These are phyloP conservation scores for Taenaris catops DNA, from an alignment of 2,888 invertebrate species.

Conservation along the genomic window DNA sequence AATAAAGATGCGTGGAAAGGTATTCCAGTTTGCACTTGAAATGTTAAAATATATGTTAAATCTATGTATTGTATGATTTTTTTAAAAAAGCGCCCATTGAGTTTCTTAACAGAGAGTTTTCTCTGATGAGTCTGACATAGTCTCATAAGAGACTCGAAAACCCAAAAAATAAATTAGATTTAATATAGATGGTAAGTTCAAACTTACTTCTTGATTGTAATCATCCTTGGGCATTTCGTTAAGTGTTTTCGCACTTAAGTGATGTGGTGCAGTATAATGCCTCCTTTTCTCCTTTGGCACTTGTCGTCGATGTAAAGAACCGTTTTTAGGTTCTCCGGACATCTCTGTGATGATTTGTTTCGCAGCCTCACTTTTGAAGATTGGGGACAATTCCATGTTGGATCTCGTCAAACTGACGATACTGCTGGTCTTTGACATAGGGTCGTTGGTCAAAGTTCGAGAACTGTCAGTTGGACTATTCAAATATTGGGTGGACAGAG, in stretches of 20 bases:
- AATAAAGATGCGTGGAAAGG: no score
- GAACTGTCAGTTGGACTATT: slow-evolving; percentile 70
- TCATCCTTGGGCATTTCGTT: slow-evolving; percentile 75
- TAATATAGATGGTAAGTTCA: no score
- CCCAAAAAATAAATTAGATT: no score
- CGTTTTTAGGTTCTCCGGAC: slow-evolving; percentile 79
- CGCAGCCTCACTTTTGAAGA: slow-evolving; percentile 93
- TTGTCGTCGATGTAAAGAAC: slow-evolving; percentile 82
- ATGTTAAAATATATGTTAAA: no score
- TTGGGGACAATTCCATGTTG: slow-evolving; percentile 84
- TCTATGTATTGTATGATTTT: no score
- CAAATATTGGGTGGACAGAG: slow-evolving; percentile 64
- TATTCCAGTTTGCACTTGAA: no score
- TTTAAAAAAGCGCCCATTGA: no score
- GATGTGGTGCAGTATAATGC: slow-evolving; percentile 93
- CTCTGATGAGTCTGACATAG: no score
- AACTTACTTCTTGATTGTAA: slow-evolving; percentile 69
- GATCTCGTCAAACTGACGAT: slow-evolving; percentile 64
- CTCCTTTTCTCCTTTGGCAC: slow-evolving; percentile 91
- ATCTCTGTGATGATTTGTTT: slow-evolving; percentile 92
- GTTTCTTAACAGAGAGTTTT: no score
- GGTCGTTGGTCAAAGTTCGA: slow-evolving; percentile 67
- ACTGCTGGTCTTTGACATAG: slow-evolving; percentile 68
- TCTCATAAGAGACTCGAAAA: no score
- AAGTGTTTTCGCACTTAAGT: slow-evolving; percentile 81